These are phyloP conservation scores for Leucophora obtusa DNA, from an alignment of 2,888 invertebrate genomes.

Conservation along the genomic window DNA sequence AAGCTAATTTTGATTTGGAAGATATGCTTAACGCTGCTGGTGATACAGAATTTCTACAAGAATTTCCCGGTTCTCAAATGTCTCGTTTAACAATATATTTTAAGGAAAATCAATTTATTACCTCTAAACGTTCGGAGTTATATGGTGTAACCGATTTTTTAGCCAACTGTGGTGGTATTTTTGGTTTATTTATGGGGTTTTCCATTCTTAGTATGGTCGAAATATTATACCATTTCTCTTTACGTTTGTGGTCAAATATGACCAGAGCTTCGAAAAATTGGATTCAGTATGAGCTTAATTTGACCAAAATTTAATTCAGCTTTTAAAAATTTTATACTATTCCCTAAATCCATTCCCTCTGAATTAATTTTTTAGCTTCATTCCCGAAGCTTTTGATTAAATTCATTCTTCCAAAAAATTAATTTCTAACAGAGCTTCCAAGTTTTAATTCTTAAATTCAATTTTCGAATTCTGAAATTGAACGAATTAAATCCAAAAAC, in stretches of 20 bases:
- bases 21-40: slow-evolving; percentile 72
- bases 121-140: slow-evolving; percentile 83
- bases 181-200: slow-evolving; percentile 79
- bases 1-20: slow-evolving; percentile 74
- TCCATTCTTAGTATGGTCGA: slow-evolving; percentile 79
- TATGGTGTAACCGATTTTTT: slow-evolving; percentile 84
- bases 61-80: slow-evolving; percentile 79
- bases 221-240: slow-evolving; percentile 79
- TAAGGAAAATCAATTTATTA: slow-evolving; percentile 85
- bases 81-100: slow-evolving; percentile 84
- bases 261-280: slow-evolving; percentile 25
- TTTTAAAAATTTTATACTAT: slow-evolving; percentile 1
- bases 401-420: too few relatives aligned
- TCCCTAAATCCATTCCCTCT: slow-evolving; percentile 35
- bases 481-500: too few relatives aligned
- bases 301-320: too few relatives aligned
- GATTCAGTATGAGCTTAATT: background rate
- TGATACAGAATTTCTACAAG: slow-evolving; percentile 70
- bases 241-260: slow-evolving; percentile 71
- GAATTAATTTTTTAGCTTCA: background rate
- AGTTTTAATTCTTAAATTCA: too few relatives aligned
- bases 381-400: too few relatives aligned
- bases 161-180: slow-evolving; percentile 84
- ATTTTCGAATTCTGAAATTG: too few relatives aligned
- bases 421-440: too few relatives aligned